Percentiles rank a stretch among this genome's conserved stretches.
phyloP scores from a whole-genome alignment of 2,888 invertebrate genomes.

The Agriopis marginaria region DNA sequence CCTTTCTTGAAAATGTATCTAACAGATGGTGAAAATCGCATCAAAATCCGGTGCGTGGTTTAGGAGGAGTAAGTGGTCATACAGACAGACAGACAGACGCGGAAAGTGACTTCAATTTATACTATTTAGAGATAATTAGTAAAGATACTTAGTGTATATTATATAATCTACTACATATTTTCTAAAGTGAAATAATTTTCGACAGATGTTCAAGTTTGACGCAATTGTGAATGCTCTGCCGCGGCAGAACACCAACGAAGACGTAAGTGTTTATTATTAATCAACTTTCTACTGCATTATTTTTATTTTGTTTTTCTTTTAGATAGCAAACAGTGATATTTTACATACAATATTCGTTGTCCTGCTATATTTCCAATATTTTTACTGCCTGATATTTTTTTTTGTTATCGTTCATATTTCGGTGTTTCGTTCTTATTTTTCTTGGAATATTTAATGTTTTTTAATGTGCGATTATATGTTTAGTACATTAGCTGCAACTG shows the following conservation, averaged over 20 bases:
- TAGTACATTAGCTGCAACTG: background rate
- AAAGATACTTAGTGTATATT: too few relatives aligned
- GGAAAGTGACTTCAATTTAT: too few relatives aligned
- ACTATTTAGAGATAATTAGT: too few relatives aligned
- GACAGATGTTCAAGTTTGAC: conserved; percentile 62
- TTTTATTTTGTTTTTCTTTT: background rate
- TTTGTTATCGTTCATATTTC: background rate
- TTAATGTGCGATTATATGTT: background rate
- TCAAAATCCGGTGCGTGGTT: too few relatives aligned
- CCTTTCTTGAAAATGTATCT: too few relatives aligned
- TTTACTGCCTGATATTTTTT: background rate
- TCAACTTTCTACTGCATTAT: background rate
- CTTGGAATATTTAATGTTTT: too few relatives aligned
- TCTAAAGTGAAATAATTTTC: background rate
- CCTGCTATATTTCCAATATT: too few relatives aligned
- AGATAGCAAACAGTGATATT: background rate
- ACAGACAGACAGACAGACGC: too few relatives aligned
- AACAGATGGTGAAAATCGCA: too few relatives aligned
- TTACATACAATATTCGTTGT: too few relatives aligned
- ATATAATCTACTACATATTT: background rate
- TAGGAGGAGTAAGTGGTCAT: too few relatives aligned
- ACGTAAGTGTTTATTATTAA: conserved; percentile 32
- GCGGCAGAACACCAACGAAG: conserved; percentile 36
- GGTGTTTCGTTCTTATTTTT: too few relatives aligned
- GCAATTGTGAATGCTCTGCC: conserved; percentile 58